Base-by-base conservation (phyloP, 2,797 vertebrate genomes). In the Ctenopoma multispine region DNA sequence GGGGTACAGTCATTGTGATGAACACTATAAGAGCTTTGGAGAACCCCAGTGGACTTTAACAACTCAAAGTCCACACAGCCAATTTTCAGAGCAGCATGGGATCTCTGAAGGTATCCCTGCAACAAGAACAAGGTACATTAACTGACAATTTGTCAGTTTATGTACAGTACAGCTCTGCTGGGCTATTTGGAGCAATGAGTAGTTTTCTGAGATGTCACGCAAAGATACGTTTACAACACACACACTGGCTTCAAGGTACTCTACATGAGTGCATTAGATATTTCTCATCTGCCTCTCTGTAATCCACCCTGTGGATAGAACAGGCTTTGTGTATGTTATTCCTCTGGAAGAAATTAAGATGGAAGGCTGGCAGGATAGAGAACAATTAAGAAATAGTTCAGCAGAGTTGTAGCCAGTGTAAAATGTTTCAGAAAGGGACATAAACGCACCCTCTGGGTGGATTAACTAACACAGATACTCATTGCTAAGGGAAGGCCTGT, bases 71-170 rank as follows among this genome's bases (percentile, higher is more conserved):
- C 83, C 73, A 29, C 57, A n/a, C 24, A 23, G 72, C 69, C 21
- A 12, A 54, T 74, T 84, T 69, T 44, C 31, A 14, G 53, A 58
- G 59, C 67, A 62, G 62, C 40, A 7, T 60, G 63, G 41, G 64
- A 36, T 78, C 54, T 82, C 72, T 63, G 41, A 69, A 54, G 44
- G 41, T 54, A 9, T 65, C 78, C 24, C 72, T 3, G 43, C 27
- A 15, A 60, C 71, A 78, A 72, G 64, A 64, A 58, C 13, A 7
- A 57, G 69, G 38, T 68, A 64, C 81, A 77, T 85, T 81, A 63
- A 64, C 61, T 69, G 79, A 68, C 77, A 83, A 76, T 58, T 81
- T 89, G 87, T 72, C 77, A 76, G 62, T 54, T 83, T 80, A 83
- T 72, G 77, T 81, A 80, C 72, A 73, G 70, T 60, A 49, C n/a